Evolutionary conservation across 2,113 vertebrate genomes (phyloP).

Genomic region (Nothoprocta perdicaria): DNA sequence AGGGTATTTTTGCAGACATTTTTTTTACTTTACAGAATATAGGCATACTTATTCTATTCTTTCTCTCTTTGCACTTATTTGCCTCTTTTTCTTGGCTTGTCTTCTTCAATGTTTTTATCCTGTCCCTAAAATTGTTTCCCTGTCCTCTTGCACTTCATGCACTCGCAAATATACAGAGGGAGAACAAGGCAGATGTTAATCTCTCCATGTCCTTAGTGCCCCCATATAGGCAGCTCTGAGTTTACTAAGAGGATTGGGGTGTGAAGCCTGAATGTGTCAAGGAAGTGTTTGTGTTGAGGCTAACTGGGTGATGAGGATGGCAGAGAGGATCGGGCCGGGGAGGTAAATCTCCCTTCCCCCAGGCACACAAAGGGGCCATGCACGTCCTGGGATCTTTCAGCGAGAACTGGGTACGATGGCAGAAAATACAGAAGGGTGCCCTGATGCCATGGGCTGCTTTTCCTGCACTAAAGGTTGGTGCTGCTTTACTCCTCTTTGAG

Average conservation of each 20-base stretch:
- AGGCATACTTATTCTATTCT: not conserved
- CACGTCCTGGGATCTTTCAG: slow-evolving; percentile 71
- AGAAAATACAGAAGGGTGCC: slow-evolving; percentile 69
- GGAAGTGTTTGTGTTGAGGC: slow-evolving; percentile 5
- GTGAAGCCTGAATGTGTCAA: slow-evolving; percentile 39
- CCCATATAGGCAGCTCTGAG: slow-evolving; percentile 18
- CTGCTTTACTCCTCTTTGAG: slow-evolving; percentile 34
- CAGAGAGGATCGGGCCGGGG: not conserved
- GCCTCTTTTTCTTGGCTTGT: not conserved
- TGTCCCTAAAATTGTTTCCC: not conserved
- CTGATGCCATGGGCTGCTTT: slow-evolving; percentile 54
- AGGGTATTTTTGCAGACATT: not conserved
- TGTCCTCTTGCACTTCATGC: not conserved
- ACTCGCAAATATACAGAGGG: not conserved
- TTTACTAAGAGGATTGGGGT: slow-evolving; percentile 68
- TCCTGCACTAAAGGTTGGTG: slow-evolving; percentile 49
- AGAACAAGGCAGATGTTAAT: slow-evolving; percentile 32
- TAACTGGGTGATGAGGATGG: not conserved
- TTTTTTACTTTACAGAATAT: not conserved
- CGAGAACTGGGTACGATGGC: slow-evolving; percentile 69
- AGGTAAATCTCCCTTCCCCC: slow-evolving; percentile 5
- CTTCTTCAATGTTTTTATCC: not conserved
- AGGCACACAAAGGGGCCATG: slow-evolving; percentile 31
- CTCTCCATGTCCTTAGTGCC: slow-evolving; percentile 33
- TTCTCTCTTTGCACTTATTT: not conserved